phyloP scores from a whole-genome alignment of 2,797 vertebrate species.

The Coregonus suidteri region DNA sequence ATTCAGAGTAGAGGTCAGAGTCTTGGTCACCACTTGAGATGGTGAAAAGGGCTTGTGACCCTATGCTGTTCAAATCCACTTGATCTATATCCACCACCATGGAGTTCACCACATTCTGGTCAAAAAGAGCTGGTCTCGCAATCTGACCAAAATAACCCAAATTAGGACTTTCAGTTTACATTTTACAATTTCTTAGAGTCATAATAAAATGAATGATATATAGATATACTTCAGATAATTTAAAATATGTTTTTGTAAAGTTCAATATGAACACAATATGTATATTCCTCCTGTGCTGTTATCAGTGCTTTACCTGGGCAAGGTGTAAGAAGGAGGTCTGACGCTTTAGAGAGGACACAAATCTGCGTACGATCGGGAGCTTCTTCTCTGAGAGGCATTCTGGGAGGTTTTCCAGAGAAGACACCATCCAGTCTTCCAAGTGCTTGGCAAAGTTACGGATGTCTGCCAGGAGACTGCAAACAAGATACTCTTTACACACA shows the following conservation, averaged over 20 bases:
- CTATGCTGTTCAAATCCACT: conserved; percentile 94
- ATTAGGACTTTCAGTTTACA: too few species aligned
- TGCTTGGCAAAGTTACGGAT: conserved; percentile 97
- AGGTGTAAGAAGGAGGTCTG: conserved; percentile 97
- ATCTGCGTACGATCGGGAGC: conserved; percentile 89
- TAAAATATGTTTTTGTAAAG: not conserved
- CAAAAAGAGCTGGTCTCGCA: conserved; percentile 94
- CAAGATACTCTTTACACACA: conserved; percentile 23
- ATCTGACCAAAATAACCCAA: conserved; percentile 74
- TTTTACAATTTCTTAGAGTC: too few species aligned
- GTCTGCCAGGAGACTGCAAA: conserved; percentile 89
- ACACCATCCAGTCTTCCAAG: conserved; percentile 96
- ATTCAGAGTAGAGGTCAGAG: conserved; percentile 83
- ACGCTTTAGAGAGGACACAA: conserved; percentile 93
- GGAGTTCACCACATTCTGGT: conserved; percentile 91
- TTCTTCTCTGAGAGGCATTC: conserved; percentile 90
- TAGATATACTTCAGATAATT: not conserved
- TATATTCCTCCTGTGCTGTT: not conserved
- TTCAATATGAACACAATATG: not conserved
- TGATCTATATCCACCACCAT: conserved; percentile 96
- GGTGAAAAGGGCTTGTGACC: conserved; percentile 91
- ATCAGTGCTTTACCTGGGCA: conserved; percentile 83
- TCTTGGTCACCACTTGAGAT: conserved; percentile 78
- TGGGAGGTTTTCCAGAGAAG: conserved; percentile 94
- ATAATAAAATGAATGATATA: not conserved